Base-by-base conservation (phyloP, 64 coral and sea anemone genomes). In the Montipora cactus region DNA sequence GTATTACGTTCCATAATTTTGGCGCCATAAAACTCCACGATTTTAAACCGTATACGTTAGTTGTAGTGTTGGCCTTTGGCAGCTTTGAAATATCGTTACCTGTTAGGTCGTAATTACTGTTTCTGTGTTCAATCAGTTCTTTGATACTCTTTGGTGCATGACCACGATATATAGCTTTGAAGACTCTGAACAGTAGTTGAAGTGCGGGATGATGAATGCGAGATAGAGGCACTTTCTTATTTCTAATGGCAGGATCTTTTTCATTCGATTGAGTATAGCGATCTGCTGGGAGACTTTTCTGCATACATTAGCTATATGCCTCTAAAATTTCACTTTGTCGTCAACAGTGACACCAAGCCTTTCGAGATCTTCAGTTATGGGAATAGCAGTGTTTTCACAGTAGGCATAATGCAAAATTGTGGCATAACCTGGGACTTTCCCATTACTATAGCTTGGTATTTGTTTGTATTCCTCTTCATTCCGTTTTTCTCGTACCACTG, bases 391-490 rank as follows among this genome's bases (percentile, higher is more conserved):
- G 48, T 70, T 69, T 16, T 90, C 89, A 21, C 89, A 79, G 5
- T 62, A 44, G 74, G 37, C 37, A 37, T 37, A 37, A 37, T 37
- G 37, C 37, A 37, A 2, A 89, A 89, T 21, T 46, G 47, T 14
- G 87, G 72, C 47, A 5, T 89, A 20, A 74, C 13, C 46, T 88
- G 44, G 23, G 72, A 7, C 16, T 89, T 89, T 22, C 87, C 87
- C 90, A 91, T 83, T 5, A 91, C 79, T 12, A 83, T 83, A 4
- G 92, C 92, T 88, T 93, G 74, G 5, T 87, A 88, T n/a, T 93
- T 93, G 2, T 58, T 55, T 7, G 44, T 13, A 20, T 94, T 94
- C 44, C 85, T 80, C 1, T 89, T 88, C 58, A 94, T 70, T 4
- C 77, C 66, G 23, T 94, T 94, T 15, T 59, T 5, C 11, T 68